Evolutionary conservation across 1,140 invertebrate genomes (phyloP).

Genomic region (Reticulitermes speratus): DNA sequence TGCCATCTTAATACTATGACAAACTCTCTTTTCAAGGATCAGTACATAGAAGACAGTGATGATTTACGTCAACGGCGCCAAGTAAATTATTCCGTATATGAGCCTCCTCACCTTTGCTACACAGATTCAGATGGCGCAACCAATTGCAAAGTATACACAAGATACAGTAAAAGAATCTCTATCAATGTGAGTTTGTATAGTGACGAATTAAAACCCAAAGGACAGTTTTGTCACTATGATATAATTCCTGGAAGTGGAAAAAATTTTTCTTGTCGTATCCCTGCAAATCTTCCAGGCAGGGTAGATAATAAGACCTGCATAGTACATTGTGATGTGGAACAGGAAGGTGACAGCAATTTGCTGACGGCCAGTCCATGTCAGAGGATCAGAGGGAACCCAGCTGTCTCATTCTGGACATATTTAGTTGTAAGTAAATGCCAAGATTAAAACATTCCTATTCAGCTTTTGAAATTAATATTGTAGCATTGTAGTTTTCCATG

Average conservation of each 20-base stretch:
- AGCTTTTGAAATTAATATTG: too few species aligned
- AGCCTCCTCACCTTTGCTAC: slow-evolving; percentile 45
- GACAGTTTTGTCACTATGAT: slow-evolving; percentile 59
- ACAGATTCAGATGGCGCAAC: slow-evolving; percentile 42
- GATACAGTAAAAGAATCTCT: slow-evolving; percentile 51
- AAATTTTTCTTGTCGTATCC: slow-evolving; percentile 57
- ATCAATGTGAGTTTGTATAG: slow-evolving; percentile 54
- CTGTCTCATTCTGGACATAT: slow-evolving; percentile 69
- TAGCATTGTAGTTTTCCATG: too few species aligned
- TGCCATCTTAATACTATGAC: too few species aligned
- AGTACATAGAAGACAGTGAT: not conserved
- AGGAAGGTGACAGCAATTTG: slow-evolving; percentile 58
- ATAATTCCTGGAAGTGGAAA: slow-evolving; percentile 44
- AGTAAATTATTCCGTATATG: not conserved
- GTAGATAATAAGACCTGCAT: slow-evolving; percentile 55
- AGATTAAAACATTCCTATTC: too few species aligned
- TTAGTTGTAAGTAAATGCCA: slow-evolving; percentile 46
- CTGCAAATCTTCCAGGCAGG: slow-evolving; percentile 45
- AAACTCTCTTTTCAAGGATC: too few species aligned
- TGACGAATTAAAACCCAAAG: slow-evolving; percentile 44
- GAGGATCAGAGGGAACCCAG: slow-evolving; percentile 58
- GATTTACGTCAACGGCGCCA: not conserved
- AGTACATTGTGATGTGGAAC: slow-evolving; percentile 60
- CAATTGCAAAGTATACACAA: slow-evolving; percentile 62
- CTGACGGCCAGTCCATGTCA: slow-evolving; percentile 64